phyloP scores from a whole-genome alignment of 2,888 invertebrate species.

The Sesia apiformis region DNA sequence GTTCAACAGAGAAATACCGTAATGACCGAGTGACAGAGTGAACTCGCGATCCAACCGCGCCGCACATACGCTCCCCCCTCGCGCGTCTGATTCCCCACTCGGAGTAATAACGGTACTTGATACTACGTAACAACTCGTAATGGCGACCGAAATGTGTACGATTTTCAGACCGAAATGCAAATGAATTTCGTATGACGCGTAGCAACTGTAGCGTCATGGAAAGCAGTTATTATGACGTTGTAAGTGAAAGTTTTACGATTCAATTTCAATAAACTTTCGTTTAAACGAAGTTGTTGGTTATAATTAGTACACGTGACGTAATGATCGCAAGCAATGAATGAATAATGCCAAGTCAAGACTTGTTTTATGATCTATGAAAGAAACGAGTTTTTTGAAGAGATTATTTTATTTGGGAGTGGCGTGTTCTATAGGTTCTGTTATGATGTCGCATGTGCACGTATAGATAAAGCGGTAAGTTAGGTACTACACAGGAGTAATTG shows the following conservation, averaged over 20 bases:
- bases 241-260: constrained; percentile 3
- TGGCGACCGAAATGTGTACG: constrained; percentile 49
- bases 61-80: constrained; percentile 65
- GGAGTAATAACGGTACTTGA: constrained; percentile 63
- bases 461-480: no score
- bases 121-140: constrained; percentile 57
- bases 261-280: no score
- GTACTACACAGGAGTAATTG: no score
- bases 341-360: no score
- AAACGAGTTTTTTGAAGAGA: no score
- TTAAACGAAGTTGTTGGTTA: no score
- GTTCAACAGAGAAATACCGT: constrained; percentile 68
- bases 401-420: no score
- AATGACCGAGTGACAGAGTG: constrained; percentile 75
- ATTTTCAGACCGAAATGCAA: constrained; percentile 43
- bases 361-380: no score
- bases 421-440: no score
- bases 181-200: constrained; percentile 55
- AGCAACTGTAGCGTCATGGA: constrained; percentile 64
- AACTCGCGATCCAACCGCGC: constrained; percentile 67
- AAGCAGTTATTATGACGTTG: constrained; percentile 19
- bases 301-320: no score
- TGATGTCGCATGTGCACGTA: no score
- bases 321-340: no score
- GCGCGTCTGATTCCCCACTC: constrained; percentile 51